Evolutionary conservation across 2,113 vertebrate genomes (phyloP).

Genomic region (Clarias magur): DNA sequence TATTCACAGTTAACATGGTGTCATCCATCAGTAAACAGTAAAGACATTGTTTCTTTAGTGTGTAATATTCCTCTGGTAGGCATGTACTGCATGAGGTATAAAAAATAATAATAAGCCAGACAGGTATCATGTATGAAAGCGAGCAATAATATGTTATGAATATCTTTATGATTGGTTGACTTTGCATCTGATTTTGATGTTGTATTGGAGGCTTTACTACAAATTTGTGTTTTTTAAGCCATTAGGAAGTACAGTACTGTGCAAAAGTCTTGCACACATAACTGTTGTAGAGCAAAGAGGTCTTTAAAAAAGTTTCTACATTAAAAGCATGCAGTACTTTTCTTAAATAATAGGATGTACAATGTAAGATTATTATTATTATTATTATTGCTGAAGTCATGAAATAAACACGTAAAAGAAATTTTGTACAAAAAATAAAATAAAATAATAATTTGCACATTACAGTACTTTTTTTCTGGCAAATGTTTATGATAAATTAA

Average conservation of each 20-base stretch:
- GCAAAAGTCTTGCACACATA: too few relatives aligned
- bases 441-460: too few relatives aligned
- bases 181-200: not conserved
- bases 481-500: not conserved
- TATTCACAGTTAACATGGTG: not conserved
- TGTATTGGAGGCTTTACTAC: not conserved
- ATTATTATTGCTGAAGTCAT: too few relatives aligned
- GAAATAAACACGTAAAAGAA: too few relatives aligned
- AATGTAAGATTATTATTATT: too few relatives aligned
- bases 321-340: too few relatives aligned
- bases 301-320: too few relatives aligned
- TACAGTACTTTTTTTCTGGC: too few relatives aligned
- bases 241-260: not conserved
- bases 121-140: not conserved
- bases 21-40: not conserved
- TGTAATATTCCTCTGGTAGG: not conserved
- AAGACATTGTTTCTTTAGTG: not conserved
- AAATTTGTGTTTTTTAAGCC: not conserved
- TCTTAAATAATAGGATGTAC: too few relatives aligned
- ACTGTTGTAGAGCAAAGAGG: too few relatives aligned
- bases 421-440: too few relatives aligned
- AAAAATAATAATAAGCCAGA: not conserved
- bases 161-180: not conserved
- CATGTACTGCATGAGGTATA: not conserved
- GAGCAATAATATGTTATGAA: too few relatives aligned